Evolutionary conservation across 2,113 vertebrate species (phyloP).

Genomic region (Ardeotis arabs): DNA sequence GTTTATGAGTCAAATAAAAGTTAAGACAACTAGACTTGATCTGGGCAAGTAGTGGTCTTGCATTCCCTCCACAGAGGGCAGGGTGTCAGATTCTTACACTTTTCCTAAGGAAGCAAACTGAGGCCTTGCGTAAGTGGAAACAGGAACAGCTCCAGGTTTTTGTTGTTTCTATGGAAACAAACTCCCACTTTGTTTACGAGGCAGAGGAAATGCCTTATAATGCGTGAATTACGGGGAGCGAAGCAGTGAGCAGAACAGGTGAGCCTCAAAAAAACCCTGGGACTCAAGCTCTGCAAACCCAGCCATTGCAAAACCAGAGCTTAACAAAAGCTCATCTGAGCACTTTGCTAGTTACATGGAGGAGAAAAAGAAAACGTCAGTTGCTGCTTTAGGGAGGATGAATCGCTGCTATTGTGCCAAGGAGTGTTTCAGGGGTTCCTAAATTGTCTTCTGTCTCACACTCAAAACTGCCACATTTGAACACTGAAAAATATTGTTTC

Average conservation of each 20-base stretch:
- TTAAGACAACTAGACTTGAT: background rate
- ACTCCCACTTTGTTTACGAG: constrained; percentile 20
- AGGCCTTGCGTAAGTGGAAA: background rate
- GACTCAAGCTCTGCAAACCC: background rate
- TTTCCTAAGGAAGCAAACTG: background rate
- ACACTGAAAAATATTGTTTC: constrained; percentile 59
- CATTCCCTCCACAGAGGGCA: background rate
- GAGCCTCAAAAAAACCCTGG: background rate
- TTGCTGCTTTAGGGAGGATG: constrained; percentile 41
- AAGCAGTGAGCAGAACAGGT: background rate
- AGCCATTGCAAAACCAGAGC: background rate
- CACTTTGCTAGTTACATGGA: constrained; percentile 19
- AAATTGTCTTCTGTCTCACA: constrained; percentile 61
- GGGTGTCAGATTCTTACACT: background rate
- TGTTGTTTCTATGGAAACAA: constrained; percentile 55
- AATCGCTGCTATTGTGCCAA: background rate
- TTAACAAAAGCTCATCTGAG: constrained; percentile 1
- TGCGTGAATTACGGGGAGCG: background rate
- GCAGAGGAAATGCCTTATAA: constrained; percentile 30
- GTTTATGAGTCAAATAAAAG: background rate
- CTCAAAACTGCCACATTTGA: constrained; percentile 59
- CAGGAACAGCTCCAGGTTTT: background rate
- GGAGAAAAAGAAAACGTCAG: constrained; percentile 14
- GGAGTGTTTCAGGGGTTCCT: constrained; percentile 36
- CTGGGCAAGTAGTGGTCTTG: background rate